Base-by-base conservation (phyloP, 2,113 vertebrate genomes). In the Solenodon paradoxus region DNA sequence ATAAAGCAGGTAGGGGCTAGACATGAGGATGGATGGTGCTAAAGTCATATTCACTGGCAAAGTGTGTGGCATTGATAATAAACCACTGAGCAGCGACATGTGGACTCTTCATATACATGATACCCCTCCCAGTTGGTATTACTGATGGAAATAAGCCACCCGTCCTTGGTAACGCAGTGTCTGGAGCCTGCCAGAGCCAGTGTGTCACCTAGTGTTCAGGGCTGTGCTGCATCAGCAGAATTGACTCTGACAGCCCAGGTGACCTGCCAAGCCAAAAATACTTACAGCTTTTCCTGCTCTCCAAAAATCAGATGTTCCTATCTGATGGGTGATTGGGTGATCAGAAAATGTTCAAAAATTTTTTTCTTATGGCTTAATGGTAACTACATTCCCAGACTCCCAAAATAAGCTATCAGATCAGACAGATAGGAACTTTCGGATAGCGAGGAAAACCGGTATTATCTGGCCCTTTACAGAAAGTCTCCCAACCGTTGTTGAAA, bases 171-270 rank as follows among this genome's bases (percentile, higher is more conserved):
- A 51, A 40, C 68, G 35, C 75, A 82, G 59, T 30, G 75, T 92
- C 19, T 51, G 77, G 49, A 57, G 51, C 51, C 1, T 6, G 49
- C 22, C 11, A 5, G 1, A 2, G 17, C 24, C n/a, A 5, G 30
- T 51, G 24, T 49, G 9, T 22, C 9, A 9, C 57, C 22, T 9
- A 1, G 11, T 10, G 24, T 13, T 59, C 20, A 0, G 28, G n/a
- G 66, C n/a, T 5, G 10, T 49, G 53, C n/a, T 72, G 9, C 32
- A 7, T 61, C 28, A 10, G 40, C 38, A 9, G 19, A 55, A 7
- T 5, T 49, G 66, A 40, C 32, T 22, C 5, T 0, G 8, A 28
- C 74, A 49, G 15, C 15, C 26, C 13, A 2, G 0, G 11, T 5
- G 26, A 47, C 64, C 80, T 30, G 12, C 49, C 6, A 38, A 51